Percentiles rank a stretch among this genome's conserved stretches.
Conservation (phyloP, 64 coral and sea anemone species). For the Actinia equina region DNA sequence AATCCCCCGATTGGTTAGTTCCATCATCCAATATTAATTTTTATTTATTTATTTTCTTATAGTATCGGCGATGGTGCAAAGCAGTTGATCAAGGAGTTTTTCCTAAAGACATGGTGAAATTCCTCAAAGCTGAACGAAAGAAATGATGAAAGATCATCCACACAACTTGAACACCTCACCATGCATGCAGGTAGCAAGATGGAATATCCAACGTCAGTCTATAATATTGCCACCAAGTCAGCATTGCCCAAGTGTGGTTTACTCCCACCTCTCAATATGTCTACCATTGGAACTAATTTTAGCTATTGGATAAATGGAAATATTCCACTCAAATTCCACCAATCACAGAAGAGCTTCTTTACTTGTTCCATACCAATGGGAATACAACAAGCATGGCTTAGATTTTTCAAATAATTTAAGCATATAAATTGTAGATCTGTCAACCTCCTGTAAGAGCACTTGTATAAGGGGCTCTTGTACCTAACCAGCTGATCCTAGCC, state of each 20-base stretch:
- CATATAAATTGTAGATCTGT: not conserved
- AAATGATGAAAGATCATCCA: not conserved
- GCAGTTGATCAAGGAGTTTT: constrained; percentile 73
- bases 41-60: not conserved
- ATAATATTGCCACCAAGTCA: not conserved
- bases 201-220: not conserved
- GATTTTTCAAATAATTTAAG: not conserved
- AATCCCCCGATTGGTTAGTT: too few species aligned
- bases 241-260: not conserved
- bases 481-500: too few species aligned
- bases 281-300: constrained; percentile 2
- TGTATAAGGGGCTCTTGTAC: not conserved
- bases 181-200: not conserved
- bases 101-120: constrained; percentile 64
- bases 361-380: not conserved
- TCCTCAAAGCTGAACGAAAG: constrained; percentile 51
- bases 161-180: not conserved
- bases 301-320: constrained; percentile 3
- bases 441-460: not conserved
- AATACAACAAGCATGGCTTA: not conserved
- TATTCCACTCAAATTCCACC: constrained; percentile 16
- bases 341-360: not conserved
- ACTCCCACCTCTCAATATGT: not conserved
- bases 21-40: too few species aligned
- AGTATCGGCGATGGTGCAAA: constrained; percentile 80